Evolutionary conservation across 2,888 invertebrate genomes (phyloP), one percentile per base, ranked within the genome.

Genomic region (Thera britannica): DNA sequence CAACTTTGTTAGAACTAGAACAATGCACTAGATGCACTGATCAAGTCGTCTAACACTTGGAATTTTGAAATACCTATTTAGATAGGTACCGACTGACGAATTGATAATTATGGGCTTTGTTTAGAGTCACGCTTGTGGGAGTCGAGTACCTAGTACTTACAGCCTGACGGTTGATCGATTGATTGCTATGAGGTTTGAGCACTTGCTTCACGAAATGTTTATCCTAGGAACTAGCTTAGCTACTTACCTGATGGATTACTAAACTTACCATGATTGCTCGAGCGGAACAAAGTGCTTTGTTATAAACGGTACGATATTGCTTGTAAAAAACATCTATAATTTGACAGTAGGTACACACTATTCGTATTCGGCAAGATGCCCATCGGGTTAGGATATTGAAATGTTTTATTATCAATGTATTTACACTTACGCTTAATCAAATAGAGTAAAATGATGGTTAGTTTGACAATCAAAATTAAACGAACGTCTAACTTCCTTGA

Each of bases 91-190:
- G 76, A 77, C 75, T 77, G 73, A 74, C 77, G 82, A 83, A 86
- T 87, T 77, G 80, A 82, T 88, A 88, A 88, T 88, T 87, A 85
- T 74, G 70, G 70, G 76, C 82, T 83, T 84, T 85, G 85, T 83
- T 73, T 77, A 48, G 38, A 86, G 88, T 89, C 90, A 90, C 89
- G 90, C 80, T 85, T 75, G 73, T 73, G 74, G 73, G 70, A 72
- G 79, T 78, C 71, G 66, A 69, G 68, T 69, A 23, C 23, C 23
- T 23, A 76, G 56, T 54, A 67, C 44, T 62, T 61, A 76, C 23
- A n/a, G n/a, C 80, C 44, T 83, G 84, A 85, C 83, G 81, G 73
- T 61, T 82, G 84, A 84, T 81, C 73, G 77, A 83, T 83, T 82
- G 83, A 84, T 83, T 82, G 72, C 61, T 57, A 56, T 55, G 59